Base-by-base conservation (phyloP, 2,797 vertebrate species). In the Neopelma chrysocephalum region DNA sequence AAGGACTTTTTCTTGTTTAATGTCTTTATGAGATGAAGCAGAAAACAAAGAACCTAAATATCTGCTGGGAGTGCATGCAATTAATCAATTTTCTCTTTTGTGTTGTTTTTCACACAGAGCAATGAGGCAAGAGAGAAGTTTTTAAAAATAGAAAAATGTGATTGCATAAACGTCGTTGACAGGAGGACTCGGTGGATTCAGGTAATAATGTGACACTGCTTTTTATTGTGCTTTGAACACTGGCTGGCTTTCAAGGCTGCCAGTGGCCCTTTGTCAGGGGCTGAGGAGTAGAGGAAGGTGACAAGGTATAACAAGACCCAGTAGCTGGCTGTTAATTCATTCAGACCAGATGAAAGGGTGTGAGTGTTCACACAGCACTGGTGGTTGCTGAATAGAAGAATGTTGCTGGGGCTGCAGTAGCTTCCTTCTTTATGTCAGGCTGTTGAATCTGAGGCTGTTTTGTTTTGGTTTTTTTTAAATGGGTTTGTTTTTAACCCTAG, bases 141-240 rank as follows among this genome's bases (percentile, higher is more conserved):
- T 93, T 93, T 93, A 89, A 85, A 83, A 92, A 68, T 83, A 90
- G 85, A 93, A 97, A 96, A 93, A 97, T 96, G 96, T 96, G 95
- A 96, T 96, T 96, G 91, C 22, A 17, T 62, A 84, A 95, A 84
- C 87, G 11, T 48, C 79, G 0, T 18, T 95, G 93, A 65, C 91
- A 90, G 93, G 82, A 93, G 86, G 85, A 93, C 65, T 95, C 19
- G 1, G 91, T 95, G 94, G 88, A 95, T 90, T 90, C 93, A 96
- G 96, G 94, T 97, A 97, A 96, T 89, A 87, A 92, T 18, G 45
- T 87, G 88, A 70, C 80, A 54, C 42, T 2, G 4, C 48, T 85
- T 94, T 94, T 91, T 87, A 45, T 89, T 82, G 31, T 15, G 36
- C 62, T 78, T 87, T 89, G 80, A 78, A 90, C 84, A 40, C 31